Conservation (phyloP, 1,140 invertebrate species). For the Drosophila nikananu region DNA sequence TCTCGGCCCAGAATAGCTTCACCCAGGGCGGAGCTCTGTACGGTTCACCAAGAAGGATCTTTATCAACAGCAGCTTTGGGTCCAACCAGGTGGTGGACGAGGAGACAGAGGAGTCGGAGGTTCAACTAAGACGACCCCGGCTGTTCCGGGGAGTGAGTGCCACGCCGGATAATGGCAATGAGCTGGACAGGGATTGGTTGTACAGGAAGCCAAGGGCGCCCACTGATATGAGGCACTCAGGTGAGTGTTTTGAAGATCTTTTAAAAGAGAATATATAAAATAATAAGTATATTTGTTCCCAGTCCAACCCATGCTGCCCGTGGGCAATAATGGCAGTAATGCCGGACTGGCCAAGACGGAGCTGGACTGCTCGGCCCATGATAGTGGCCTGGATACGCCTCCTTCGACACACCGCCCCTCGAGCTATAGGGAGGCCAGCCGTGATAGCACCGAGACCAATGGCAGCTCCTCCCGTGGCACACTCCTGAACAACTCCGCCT, state of each 20-base stretch:
- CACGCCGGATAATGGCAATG: conserved; percentile 80
- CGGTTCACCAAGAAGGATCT: conserved; percentile 77
- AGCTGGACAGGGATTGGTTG: conserved; percentile 82
- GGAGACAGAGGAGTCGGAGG: conserved; percentile 81
- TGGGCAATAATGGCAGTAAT: conserved; percentile 56
- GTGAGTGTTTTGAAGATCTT: conserved; percentile 40
- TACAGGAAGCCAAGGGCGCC: conserved; percentile 82
- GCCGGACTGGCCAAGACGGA: conserved; percentile 65
- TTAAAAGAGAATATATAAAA: not conserved
- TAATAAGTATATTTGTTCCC: not conserved
- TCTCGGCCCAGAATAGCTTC: conserved; percentile 78
- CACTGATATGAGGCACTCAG: conserved; percentile 83
- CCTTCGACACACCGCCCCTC: conserved; percentile 82
- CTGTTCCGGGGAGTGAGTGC: conserved; percentile 71
- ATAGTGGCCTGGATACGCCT: conserved; percentile 83
- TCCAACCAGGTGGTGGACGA: conserved; percentile 84
- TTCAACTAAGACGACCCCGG: conserved; percentile 74
- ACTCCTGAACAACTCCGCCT: conserved; percentile 77
- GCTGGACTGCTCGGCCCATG: conserved; percentile 82
- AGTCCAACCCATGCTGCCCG: conserved; percentile 84
- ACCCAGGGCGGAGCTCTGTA: conserved; percentile 66
- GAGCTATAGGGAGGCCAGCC: conserved; percentile 78
- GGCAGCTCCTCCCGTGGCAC: conserved; percentile 81
- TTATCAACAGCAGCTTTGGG: conserved; percentile 80
- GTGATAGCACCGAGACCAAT: conserved; percentile 81